phyloP scores from a whole-genome alignment of 2,113 vertebrate genomes.

The Megaceryle maxima region DNA sequence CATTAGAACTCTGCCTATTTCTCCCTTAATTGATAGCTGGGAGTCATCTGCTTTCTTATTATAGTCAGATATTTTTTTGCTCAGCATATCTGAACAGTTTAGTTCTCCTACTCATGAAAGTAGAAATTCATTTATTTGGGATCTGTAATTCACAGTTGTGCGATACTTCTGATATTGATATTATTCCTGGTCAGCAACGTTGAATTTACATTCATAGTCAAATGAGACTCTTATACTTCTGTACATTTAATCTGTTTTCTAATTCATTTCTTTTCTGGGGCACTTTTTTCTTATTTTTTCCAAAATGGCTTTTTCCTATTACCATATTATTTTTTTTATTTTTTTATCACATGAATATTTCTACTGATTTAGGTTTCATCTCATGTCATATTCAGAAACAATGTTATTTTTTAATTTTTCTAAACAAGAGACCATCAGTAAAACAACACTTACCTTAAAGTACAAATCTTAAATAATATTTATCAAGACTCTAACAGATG shows the following conservation, averaged over 20 bases:
- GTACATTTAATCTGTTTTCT: neutral
- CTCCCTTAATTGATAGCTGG: slow-evolving; percentile 27
- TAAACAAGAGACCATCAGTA: neutral
- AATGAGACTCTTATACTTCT: neutral
- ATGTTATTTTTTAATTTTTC: neutral
- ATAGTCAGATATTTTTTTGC: neutral
- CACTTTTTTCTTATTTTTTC: neutral
- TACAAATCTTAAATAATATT: neutral
- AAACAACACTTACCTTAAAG: neutral
- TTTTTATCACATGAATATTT: neutral
- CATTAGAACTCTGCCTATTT: slow-evolving; percentile 14
- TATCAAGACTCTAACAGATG: neutral
- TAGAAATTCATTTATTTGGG: neutral
- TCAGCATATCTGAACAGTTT: neutral
- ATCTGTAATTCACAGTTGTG: neutral
- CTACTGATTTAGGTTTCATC: neutral
- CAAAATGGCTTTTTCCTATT: neutral
- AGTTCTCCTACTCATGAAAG: neutral
- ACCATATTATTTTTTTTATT: neutral
- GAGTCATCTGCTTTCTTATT: neutral
- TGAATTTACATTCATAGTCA: neutral
- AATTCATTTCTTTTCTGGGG: neutral
- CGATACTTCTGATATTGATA: neutral
- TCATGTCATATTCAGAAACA: neutral
- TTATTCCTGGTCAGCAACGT: neutral